Percentiles rank a stretch among this genome's conserved stretches.
Evolutionary conservation across 2,888 invertebrate species (phyloP).

Genomic region (Nineta flava): DNA sequence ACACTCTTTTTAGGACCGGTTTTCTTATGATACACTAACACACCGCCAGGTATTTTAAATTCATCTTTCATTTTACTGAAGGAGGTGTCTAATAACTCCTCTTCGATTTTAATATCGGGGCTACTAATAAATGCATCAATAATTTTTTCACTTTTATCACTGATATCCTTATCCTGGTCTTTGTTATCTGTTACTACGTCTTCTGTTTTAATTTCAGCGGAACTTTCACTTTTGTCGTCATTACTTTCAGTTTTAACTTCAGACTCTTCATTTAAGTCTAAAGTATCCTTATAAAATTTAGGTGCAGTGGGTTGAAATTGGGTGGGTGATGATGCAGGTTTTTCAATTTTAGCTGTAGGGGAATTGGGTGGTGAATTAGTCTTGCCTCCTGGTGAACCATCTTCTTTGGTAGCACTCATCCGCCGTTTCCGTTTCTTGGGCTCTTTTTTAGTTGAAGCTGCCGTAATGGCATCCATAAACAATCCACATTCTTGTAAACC

Average conservation of each 20-base stretch:
- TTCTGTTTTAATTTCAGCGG: slow-evolving; percentile 23
- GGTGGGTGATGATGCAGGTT: slow-evolving; percentile 15
- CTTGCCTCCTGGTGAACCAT: slow-evolving; percentile 28
- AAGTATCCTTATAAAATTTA: slow-evolving; percentile 81
- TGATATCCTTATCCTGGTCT: slow-evolving; percentile 4
- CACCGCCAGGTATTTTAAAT: slow-evolving; percentile 32
- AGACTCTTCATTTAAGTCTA: slow-evolving; percentile 51
- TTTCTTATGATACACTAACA: slow-evolving; percentile 54
- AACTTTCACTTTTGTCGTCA: slow-evolving; percentile 15
- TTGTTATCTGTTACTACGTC: slow-evolving; percentile 19
- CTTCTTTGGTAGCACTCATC: slow-evolving; percentile 46
- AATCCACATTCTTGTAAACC: slow-evolving; percentile 78
- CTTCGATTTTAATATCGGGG: slow-evolving; percentile 22
- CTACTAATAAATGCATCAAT: slow-evolving; percentile 5
- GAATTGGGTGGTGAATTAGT: slow-evolving; percentile 28
- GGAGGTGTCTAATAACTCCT: slow-evolving; percentile 16
- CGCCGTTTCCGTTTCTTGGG: slow-evolving; percentile 65
- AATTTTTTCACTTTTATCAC: slow-evolving; percentile 17
- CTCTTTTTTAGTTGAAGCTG: slow-evolving; percentile 56
- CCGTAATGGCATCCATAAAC: slow-evolving; percentile 82
- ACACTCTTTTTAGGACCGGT: slow-evolving; percentile 67
- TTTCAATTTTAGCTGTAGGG: slow-evolving; percentile 18
- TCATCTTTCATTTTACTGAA: slow-evolving; percentile 19
- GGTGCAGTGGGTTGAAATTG: slow-evolving; percentile 32
- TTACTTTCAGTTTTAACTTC: slow-evolving; percentile 28